Conservation (phyloP, 2,797 vertebrate species). For the Mycteria americana region DNA sequence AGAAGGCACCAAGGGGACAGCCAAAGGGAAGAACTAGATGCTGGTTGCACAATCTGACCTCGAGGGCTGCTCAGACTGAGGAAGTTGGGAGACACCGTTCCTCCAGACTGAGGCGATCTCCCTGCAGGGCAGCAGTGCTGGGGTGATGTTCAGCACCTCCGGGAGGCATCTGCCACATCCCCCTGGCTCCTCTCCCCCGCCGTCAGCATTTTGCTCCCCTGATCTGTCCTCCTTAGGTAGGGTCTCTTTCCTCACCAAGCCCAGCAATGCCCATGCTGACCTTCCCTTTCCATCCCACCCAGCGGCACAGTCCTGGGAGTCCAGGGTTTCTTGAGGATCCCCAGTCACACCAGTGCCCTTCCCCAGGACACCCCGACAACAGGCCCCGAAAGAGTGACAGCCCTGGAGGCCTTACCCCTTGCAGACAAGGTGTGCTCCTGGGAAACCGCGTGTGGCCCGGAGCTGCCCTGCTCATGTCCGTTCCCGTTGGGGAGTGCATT, state of each 20-base stretch:
- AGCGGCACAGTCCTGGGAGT: neutral
- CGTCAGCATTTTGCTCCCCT: neutral
- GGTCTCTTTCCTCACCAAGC: neutral
- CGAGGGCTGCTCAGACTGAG: neutral
- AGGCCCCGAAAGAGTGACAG: neutral
- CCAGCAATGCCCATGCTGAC: neutral
- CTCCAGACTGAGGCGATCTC: neutral
- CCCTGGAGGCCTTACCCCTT: conserved; percentile 77
- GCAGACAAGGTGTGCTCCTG: conserved; percentile 73
- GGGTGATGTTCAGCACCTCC: neutral
- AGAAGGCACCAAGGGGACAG: neutral
- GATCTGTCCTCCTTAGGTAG: neutral
- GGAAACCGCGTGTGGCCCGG: conserved; percentile 57
- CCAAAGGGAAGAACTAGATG: neutral
- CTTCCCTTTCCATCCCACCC: neutral
- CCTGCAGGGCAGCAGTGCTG: neutral
- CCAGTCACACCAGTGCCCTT: neutral
- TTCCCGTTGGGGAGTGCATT: conserved; percentile 83
- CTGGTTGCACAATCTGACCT: conserved; percentile 2
- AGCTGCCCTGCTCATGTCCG: conserved; percentile 61
- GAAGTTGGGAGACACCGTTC: neutral
- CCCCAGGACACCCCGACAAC: neutral
- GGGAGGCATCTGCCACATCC: neutral
- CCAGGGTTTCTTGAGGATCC: neutral
- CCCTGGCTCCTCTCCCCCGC: neutral